Percentiles rank a stretch among this genome's conserved stretches.
These are phyloP conservation scores for Cherax destructor DNA, from an alignment of 1,140 invertebrate species.

Conservation along the genomic window DNA sequence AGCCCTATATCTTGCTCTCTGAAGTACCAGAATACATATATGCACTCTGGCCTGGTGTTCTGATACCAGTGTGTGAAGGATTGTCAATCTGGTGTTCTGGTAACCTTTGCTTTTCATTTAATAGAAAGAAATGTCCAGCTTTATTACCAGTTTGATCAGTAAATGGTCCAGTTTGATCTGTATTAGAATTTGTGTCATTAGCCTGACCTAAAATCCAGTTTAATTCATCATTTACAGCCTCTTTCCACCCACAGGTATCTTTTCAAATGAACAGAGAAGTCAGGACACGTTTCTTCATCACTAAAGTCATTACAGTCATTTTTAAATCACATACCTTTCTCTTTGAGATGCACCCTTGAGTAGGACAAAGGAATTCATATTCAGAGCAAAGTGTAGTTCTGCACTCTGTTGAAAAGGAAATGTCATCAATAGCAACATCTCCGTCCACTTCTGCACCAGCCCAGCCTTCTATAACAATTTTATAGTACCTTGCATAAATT, in stretches of 20 bases:
- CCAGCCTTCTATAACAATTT: slow-evolving; percentile 43
- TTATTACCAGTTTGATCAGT: slow-evolving; percentile 20
- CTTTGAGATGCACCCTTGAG: slow-evolving; percentile 18
- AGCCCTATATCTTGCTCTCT: slow-evolving; percentile 14
- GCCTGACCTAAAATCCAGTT: slow-evolving; percentile 48
- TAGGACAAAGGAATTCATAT: slow-evolving; percentile 28
- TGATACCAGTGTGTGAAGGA: slow-evolving; percentile 43
- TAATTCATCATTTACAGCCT: slow-evolving; percentile 31
- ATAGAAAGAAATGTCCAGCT: slow-evolving; percentile 44
- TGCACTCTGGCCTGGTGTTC: slow-evolving; percentile 48
- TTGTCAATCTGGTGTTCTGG: not conserved
- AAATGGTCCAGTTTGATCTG: slow-evolving; percentile 46
- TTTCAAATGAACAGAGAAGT: slow-evolving; percentile 49
- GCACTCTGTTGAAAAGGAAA: slow-evolving; percentile 44
- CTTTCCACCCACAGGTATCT: slow-evolving; percentile 55
- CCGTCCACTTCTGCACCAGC: slow-evolving; percentile 6
- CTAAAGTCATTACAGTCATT: slow-evolving; percentile 44
- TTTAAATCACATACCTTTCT: slow-evolving; percentile 45
- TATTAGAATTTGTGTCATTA: slow-evolving; percentile 46
- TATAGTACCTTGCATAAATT: slow-evolving; percentile 39
- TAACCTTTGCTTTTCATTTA: slow-evolving; percentile 13
- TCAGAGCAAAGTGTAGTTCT: slow-evolving; percentile 22
- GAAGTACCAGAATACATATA: slow-evolving; percentile 47
- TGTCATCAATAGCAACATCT: slow-evolving; percentile 55
- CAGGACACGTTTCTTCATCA: slow-evolving; percentile 53